Evolutionary conservation across 2,113 vertebrate genomes (phyloP).

Genomic region (Rhinolophus ferrumequinum): DNA sequence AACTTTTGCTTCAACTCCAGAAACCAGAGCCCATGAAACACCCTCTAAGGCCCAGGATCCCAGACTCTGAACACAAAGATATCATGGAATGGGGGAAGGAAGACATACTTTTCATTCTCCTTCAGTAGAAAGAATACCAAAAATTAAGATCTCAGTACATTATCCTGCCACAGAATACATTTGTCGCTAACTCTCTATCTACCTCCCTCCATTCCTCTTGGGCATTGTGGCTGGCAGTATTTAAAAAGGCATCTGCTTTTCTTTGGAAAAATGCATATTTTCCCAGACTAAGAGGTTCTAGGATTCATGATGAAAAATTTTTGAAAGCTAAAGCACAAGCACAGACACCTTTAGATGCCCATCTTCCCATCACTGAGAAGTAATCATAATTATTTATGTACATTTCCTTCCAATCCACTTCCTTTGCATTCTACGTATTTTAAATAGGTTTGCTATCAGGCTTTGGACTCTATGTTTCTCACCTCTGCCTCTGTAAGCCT

Average conservation of each 20-base stretch:
- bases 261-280: not conserved
- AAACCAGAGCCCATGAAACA: not conserved
- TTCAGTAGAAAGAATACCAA: not conserved
- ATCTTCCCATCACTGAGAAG: not conserved
- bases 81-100: constrained; percentile 12
- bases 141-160: not conserved
- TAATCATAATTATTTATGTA: not conserved
- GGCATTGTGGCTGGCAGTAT: not conserved
- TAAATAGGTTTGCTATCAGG: not conserved
- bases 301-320: not conserved
- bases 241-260: not conserved
- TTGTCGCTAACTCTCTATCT: not conserved
- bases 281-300: not conserved
- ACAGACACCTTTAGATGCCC: not conserved
- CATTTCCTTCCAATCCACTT: not conserved
- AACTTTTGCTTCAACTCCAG: not conserved
- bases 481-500: not conserved
- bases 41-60: not conserved
- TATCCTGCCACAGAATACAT: not conserved
- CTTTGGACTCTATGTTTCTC: not conserved
- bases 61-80: not conserved
- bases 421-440: not conserved
- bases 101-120: not conserved
- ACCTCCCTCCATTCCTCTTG: not conserved
- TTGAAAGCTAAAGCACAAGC: not conserved